Base-by-base conservation (phyloP, 2,888 invertebrate genomes). In the Alviniconcha strummeri region DNA sequence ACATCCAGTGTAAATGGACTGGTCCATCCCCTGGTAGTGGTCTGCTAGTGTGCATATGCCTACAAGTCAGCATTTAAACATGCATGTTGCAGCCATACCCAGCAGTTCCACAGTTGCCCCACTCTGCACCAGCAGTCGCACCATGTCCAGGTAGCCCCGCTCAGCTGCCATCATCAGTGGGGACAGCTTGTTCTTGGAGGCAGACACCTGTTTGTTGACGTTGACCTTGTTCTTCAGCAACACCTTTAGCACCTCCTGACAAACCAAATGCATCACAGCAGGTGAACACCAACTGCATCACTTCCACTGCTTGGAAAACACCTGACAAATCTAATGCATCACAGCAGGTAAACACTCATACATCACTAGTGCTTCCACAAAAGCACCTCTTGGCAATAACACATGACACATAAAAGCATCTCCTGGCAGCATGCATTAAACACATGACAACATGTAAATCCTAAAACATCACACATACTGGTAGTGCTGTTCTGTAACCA, bases 151-250 rank as follows among this genome's bases (percentile, higher is more conserved):
- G 85, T 94, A 91, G 0, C 94, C 95, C 77, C 89, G 88, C 83
- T 91, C 91, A 17, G 94, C 91, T 5, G 95, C 94, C 64, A 94
- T 87, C 94, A 95, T 95, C 36, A 95, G 88, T 2, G 95, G 93
- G 5, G 94, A 94, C 78, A 94, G 77, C 87, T 94, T 94, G 86
- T 93, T 93, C 84, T 91, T 92, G 52, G 91, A 90, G 11, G 94
- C 93, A 74, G 92, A 92, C 57, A 94, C 89, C 15, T 90, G 90
- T 86, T 92, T 92, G 85, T 94, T 93, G 0, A 93, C 89, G 89
- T 94, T 92, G 0, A 91, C 93, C 69, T 93, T 93, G 86, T 93
- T 90, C 84, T 93, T 90, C 69, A 94, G 85, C 57, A 94, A 88
- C 2, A 92, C 89, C 84, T 92, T 90, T 0, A 94, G 90, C 64